Evolutionary conservation across 1,140 invertebrate genomes (phyloP).

Genomic region (Chymomyza costata): DNA sequence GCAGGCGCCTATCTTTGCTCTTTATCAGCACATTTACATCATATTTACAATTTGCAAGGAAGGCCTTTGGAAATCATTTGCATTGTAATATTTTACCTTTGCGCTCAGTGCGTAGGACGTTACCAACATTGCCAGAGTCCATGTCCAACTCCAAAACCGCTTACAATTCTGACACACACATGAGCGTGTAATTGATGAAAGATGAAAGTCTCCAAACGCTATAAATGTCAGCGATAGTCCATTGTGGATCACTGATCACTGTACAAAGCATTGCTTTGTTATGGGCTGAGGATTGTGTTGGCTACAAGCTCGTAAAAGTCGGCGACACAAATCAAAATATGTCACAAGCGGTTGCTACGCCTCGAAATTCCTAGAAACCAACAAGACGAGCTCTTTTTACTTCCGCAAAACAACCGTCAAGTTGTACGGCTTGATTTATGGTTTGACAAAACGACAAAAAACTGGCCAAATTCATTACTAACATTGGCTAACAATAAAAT

Average conservation of each 20-base stretch:
- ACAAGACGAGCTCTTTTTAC: constrained; percentile 41
- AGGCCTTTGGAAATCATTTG: constrained; percentile 59
- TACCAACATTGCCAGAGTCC: constrained; percentile 19
- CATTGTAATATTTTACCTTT: constrained; percentile 71
- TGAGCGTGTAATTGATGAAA: constrained; percentile 65
- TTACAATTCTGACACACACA: constrained; percentile 33
- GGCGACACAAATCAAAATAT: constrained; percentile 71
- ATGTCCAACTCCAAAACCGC: constrained; percentile 27
- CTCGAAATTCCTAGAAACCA: constrained; percentile 60
- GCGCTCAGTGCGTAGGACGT: constrained; percentile 49
- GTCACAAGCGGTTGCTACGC: constrained; percentile 73
- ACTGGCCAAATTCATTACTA: too few species aligned
- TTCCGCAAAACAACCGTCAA: constrained; percentile 55
- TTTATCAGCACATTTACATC: constrained; percentile 64
- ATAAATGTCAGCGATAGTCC: constrained; percentile 73
- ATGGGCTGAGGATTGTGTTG: background rate
- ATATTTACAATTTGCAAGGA: constrained; percentile 55
- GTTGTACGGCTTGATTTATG: constrained; percentile 48
- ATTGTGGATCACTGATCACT: constrained; percentile 17
- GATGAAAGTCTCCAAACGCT: constrained; percentile 68
- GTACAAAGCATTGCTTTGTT: constrained; percentile 20
- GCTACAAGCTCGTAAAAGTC: constrained; percentile 62
- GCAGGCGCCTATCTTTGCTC: constrained; percentile 1
- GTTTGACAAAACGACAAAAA: too few species aligned
- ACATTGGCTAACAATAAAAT: too few species aligned